Base-by-base conservation (phyloP, 2,888 invertebrate species). In the Venusia cambrica region DNA sequence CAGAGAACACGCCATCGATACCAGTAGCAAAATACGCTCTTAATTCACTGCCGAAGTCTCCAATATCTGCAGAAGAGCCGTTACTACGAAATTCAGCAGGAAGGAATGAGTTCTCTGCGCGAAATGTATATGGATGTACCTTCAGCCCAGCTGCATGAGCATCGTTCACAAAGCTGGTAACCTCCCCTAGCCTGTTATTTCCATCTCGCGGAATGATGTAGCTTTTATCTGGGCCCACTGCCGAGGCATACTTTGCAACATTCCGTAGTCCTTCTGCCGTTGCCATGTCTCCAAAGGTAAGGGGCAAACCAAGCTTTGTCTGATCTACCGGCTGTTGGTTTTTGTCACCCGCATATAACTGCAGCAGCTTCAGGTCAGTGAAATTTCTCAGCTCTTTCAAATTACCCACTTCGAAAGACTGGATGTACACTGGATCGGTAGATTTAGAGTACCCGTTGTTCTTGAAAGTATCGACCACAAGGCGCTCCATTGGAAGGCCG, bases 81-180 rank as follows among this genome's bases (percentile, higher is more conserved):
- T 42, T 24, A 11, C 35, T 33, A 2, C 26, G 37, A 4, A 39
- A 40, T 6, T 46, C 46, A 12, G 9, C n/a, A 1, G 46, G 38
- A 12, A 46, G 24, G 17, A 40, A 46, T 17, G 14, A 27, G 8
- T 46, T 46, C 11, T 46, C 46, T 3, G 46, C 46, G 7, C 32
- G 71, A 44, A 84, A 84, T 0, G 84, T 83, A 42, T 75, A 84
- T 0, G 81, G 79, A 42, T 81, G 80, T 1, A 85, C 80, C 51
- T 75, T 71, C 11, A 85, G 52, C 0, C 77, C 78, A 12, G 51
- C 75, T 1, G 57, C 54, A 38, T 85, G 84, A 4, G 84, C 81
- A 21, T 81, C 67, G 4, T 38, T 39, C 1, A 85, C 78, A 26
- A 84, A 81, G 19, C 31, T 66, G 2, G 83, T 84, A 0, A 62